Evolutionary conservation across 1,140 invertebrate species (phyloP), one percentile per base, ranked within the genome.

Genomic region (Atta cephalotes): DNA sequence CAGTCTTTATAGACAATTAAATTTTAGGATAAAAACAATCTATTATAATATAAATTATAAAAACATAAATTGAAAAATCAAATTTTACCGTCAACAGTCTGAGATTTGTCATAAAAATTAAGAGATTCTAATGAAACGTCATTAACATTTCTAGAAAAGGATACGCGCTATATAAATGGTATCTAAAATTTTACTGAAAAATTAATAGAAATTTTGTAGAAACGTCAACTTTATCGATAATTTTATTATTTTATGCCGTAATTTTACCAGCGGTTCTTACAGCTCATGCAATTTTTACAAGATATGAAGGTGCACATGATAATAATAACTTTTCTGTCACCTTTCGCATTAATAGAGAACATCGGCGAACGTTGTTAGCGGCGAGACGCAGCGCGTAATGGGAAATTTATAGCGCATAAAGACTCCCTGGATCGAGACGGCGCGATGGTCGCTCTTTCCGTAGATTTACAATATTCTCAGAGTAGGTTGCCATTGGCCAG

Each of bases 321-420:
- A 72, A 82, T 82, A 62, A 74, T 74, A 82, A 74, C 25, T 82
- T 74, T 14, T 74, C 68, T 82, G 79, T 82, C 79, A 60, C 68
- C 56, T 82, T 60, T 72, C 66, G 56, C 79, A 58, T 81, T 81
- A 71, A 71, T 81, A 45, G 25, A 72, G 56, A 82, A 82, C 56
- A 82, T 82, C 39, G 68, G 56, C 68, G 35, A 72, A 31, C 14
- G 80, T 72, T 70, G 51, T 60, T 53, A 70, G 49, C 78, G 60
- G 63, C 65, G 65, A 58, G 65, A 60, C 28, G 49, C n/a, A 31
- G 71, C 25, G 71, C 25, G 25, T 74, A 74, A 84, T 84, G 80
- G 56, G 56, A 63, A 74, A 76, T 84, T 74, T 84, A 84, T 84
- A 62, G 80, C 56, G 56, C 56, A 62, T 84, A 74, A 76, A 62